Base-by-base conservation (phyloP, 2,113 vertebrate genomes). In the Ranitomeya variabilis region DNA sequence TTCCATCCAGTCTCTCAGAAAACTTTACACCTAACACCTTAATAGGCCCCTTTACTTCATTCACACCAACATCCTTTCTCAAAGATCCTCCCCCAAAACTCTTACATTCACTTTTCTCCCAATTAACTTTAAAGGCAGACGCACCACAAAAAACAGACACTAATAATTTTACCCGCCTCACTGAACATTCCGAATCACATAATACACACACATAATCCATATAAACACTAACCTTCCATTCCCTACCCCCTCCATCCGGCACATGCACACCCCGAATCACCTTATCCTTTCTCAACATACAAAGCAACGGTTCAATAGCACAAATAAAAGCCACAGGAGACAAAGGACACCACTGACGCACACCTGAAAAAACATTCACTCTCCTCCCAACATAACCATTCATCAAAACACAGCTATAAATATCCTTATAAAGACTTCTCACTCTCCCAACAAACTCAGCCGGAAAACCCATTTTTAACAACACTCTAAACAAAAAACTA, bases 261-360 rank as follows among this genome's bases (percentile, higher is more conserved):
- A 86, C 37, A 6, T 51, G 10, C 11, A 77, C 55, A 0, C 85
- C 85, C 14, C 59, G 19, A 0, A 86, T 13, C 13, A 62, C 18
- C 21, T 77, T 62, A 45, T 86, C 73, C 1, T 15, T 77, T 10
- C 4, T 18, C 0, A 85, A 8, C 21, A 31, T 85, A 8, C 14
- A 18, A 14, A 86, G 15, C 2, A 77, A 23, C 0, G 85, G 85
- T 26, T 86, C 85, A 14, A 86, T 62, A 2, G n/a, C 73, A n/a
- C 54, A 86, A 2, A 86, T 45, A 52, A 86, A 86, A 13, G 26
- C n/a, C 4, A 77, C 3, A 9, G 69, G 69, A 0, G 84, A 86
- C 15, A 86, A 18, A 4, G 84, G 84, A 55, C 84, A 86, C 4
- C 71, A 55, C 13, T 86, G 84, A 10, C 84, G 26, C 26, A 76